Conservation (phyloP, 2,888 invertebrate species). For the Polyommatus iphigenia region DNA sequence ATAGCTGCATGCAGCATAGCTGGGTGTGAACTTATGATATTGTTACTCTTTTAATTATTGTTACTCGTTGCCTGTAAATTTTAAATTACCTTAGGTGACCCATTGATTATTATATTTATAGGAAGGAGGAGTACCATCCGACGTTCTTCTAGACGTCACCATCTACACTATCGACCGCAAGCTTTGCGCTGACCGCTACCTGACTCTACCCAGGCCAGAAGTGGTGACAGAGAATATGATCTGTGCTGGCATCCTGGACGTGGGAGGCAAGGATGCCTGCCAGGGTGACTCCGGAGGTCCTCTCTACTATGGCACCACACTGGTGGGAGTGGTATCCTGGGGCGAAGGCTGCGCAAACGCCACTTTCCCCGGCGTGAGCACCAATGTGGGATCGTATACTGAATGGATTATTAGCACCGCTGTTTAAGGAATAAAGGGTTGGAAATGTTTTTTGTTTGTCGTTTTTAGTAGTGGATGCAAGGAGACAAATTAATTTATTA, state of each 20-base stretch:
- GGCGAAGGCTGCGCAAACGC: slow-evolving; percentile 62
- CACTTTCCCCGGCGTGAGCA: slow-evolving; percentile 64
- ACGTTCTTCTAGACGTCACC: slow-evolving; percentile 48
- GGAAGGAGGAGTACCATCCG: slow-evolving; percentile 43
- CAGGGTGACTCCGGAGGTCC: slow-evolving; percentile 56
- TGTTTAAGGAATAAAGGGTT: slow-evolving; percentile 1
- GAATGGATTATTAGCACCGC: slow-evolving; percentile 36
- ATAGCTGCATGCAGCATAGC: no score
- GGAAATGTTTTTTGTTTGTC: not conserved
- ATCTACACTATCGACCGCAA: slow-evolving; percentile 55
- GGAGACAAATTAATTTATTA: not conserved
- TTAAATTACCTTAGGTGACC: no score
- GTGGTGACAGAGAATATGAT: slow-evolving; percentile 55
- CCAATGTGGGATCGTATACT: slow-evolving; percentile 51
- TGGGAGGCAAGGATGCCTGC: slow-evolving; percentile 52
- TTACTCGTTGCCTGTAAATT: no score
- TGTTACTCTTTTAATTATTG: no score
- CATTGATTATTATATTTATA: slow-evolving; percentile 29
- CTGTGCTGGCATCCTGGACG: slow-evolving; percentile 58
- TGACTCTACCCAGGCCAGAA: slow-evolving; percentile 43
- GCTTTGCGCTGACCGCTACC: slow-evolving; percentile 56
- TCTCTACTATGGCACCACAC: slow-evolving; percentile 47
- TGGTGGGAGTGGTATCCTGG: slow-evolving; percentile 66
- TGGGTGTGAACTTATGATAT: no score
- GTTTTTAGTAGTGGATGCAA: not conserved